phyloP scores from a whole-genome alignment of 2,113 vertebrate genomes.

The Stigmatopora nigra region DNA sequence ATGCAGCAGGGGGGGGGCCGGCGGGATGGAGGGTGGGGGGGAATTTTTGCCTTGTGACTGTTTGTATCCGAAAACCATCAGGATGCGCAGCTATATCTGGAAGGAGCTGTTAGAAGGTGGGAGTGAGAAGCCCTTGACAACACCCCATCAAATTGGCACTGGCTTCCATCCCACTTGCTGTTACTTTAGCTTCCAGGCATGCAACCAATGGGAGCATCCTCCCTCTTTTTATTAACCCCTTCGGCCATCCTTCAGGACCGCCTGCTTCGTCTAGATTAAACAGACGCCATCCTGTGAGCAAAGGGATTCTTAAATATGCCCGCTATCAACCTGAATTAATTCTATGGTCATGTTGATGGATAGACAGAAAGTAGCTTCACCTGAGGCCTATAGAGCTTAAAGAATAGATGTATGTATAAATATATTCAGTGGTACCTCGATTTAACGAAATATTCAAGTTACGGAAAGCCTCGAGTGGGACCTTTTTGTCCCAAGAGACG shows the following conservation, averaged over 20 bases:
- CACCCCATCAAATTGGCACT: constrained; percentile 88
- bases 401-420: too few relatives aligned
- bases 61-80: constrained; percentile 98
- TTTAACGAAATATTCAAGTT: too few relatives aligned
- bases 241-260: constrained; percentile 40
- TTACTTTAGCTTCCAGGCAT: constrained; percentile 48
- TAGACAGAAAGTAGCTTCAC: constrained; percentile 43
- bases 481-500: too few relatives aligned
- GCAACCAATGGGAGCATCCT: constrained; percentile 41
- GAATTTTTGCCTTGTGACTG: constrained; percentile 90
- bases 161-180: constrained; percentile 67
- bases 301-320: constrained; percentile 45
- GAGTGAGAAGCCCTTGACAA: constrained; percentile 75
- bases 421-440: too few relatives aligned
- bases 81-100: constrained; percentile 81
- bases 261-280: constrained; percentile 53
- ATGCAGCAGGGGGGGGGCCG: constrained; percentile 80
- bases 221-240: constrained; percentile 46
- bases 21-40: constrained; percentile 26
- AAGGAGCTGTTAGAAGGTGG: constrained; percentile 46
- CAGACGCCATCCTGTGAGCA: constrained; percentile 39
- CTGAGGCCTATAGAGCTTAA: constrained; percentile 29
- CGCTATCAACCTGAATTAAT: constrained; percentile 59
- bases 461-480: too few relatives aligned
- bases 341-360: constrained; percentile 31